Evolutionary conservation across 2,888 invertebrate genomes (phyloP), one percentile per base, ranked within the genome.

Genomic region (Lissonota sp.): DNA sequence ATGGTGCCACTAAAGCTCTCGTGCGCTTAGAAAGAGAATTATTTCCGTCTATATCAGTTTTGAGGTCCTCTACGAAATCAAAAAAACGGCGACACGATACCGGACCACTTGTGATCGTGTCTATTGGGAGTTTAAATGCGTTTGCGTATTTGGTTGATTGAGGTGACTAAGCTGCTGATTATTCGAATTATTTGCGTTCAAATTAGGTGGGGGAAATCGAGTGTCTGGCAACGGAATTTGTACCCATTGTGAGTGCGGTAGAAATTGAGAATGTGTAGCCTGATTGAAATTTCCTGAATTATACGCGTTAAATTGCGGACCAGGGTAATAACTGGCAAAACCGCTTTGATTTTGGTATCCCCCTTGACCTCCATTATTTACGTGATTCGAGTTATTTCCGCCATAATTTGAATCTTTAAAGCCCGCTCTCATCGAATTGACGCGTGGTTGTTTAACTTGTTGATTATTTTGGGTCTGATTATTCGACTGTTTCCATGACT

Each of bases 1-100:
- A 80, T 16, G 12, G 55, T 39, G 26, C 26, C 51, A 40, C 58
- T 8, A 16, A 16, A 16, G 6, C 26, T 16, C 16, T 55, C 7
- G 6, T 6, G 26, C 3, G 7, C 6, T 8, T 55, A 8, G 16
- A 14, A 16, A 6, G 14, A 55, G 6, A 8, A n/a, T 6, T 53
- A 12, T 14, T 16, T 14, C 55, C 55, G n/a, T 55, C 44, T 6
- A 64, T 12, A 26, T 77, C 77, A 7, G 14, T 5, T 12, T 0
- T n/a, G 0, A 71, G 70, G 55, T 71, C 77, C 77, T 70, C 44
- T 55, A 26, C 67, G 51, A 70, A 64, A 37, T 77, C 63, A 37
- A 40, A 12, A 44, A 40, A 55, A 55, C 58, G 16, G 10, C 55
- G 57, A 62, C 55, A 51, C 64, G 77, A 57, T 40, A 42, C 10